A percentile compares a stretch with the other conserved stretches of the same genome.
Conservation (phyloP, 2,113 vertebrate genomes). For the Brachirus orientalis region DNA sequence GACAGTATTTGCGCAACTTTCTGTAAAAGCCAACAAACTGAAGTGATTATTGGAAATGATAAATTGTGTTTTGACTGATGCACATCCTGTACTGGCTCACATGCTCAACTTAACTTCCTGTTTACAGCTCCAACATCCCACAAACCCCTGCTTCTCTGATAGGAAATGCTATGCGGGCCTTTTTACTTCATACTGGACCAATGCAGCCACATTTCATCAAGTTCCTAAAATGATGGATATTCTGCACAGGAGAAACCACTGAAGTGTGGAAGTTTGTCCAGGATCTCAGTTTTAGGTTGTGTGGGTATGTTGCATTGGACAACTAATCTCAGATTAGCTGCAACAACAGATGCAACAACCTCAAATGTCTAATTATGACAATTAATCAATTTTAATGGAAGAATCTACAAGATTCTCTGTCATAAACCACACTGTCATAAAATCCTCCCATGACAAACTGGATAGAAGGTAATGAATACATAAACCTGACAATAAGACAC, state of each 20-base stretch:
- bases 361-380: no score
- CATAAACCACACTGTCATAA: no score
- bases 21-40: constrained; percentile 33
- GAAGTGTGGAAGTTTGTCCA: not conserved
- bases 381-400: no score
- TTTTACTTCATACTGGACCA: not conserved
- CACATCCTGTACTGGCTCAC: constrained; percentile 56
- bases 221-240: not conserved
- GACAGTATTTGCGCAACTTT: not conserved
- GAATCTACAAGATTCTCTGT: no score
- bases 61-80: constrained; percentile 40
- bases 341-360: no score
- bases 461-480: no score
- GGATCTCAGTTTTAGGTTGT: not conserved
- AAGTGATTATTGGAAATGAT: constrained; percentile 64
- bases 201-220: constrained; percentile 11
- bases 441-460: no score
- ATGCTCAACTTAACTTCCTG: constrained; percentile 60
- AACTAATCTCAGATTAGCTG: no score
- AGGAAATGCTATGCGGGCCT: constrained; percentile 33
- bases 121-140: constrained; percentile 61
- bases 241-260: not conserved
- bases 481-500: not conserved
- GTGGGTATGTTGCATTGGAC: no score
- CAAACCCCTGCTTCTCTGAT: constrained; percentile 47